Evolutionary conservation across 2,888 invertebrate genomes (phyloP), one percentile per base, ranked within the genome.

Genomic region (Drosophila antonietae): DNA sequence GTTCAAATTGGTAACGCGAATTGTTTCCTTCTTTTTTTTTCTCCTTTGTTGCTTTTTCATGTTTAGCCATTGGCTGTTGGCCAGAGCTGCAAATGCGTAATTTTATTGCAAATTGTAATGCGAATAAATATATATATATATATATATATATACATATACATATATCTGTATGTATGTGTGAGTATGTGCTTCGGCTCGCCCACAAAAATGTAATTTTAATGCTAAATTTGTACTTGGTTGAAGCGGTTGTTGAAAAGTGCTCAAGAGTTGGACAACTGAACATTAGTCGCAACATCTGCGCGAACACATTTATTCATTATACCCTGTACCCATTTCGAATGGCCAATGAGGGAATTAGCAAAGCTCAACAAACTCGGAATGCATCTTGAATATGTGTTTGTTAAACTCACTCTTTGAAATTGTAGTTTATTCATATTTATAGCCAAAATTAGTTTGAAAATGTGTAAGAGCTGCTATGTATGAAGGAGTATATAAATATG

Each of bases 31-130:
- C 52, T n/a, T n/a, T n/a, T 62, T 78, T 55, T 62, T 78, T 67
- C 41, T 53, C 15, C 8, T n/a, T 73, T 14, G 35, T 58, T 64
- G 70, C 44, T 20, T 28, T 68, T 68, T 61, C 60, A 23, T 41
- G 61, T 73, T 55, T 57, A 44, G 51, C 35, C 47, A 43, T 15
- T 47, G 47, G 43, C 39, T 66, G 2, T n/a, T 47, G 53, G 46
- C 37, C 66, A 69, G 60, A 69, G 58, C 47, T 68, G 61, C 75
- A 56, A 52, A 72, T 80, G 53, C 55, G 76, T 69, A 83, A 64
- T 73, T 72, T 75, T 73, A 68, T 80, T 68, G 71, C 53, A 57
- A 71, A 75, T 82, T 77, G 56, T 63, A 68, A 49, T 67, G 61
- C 65, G 39, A 56, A 47, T 69, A 39, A 14, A 49, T 23, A 53